Conservation (phyloP, 2,888 invertebrate genomes). For the Spicauda simplicius region DNA sequence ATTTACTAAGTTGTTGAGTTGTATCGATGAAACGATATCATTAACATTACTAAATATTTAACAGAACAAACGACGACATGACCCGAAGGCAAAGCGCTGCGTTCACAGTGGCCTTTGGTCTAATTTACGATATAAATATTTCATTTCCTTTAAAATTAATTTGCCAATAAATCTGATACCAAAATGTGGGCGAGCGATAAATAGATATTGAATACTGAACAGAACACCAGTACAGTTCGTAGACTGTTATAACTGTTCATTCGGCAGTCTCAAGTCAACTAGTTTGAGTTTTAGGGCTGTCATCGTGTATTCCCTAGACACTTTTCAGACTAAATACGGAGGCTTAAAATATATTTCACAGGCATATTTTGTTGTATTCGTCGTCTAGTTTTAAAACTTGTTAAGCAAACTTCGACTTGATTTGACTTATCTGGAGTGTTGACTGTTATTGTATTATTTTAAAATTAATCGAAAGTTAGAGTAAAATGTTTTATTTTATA, state of each 20-base stretch:
- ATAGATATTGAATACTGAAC: conserved; percentile 31
- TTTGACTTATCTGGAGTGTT: no score
- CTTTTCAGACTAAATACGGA: background rate
- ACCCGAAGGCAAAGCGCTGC: conserved; percentile 9
- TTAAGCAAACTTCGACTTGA: no score
- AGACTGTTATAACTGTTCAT: conserved; percentile 41
- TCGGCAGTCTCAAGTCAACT: conserved; percentile 49
- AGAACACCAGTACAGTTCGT: conserved; percentile 35
- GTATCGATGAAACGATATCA: conserved; percentile 16
- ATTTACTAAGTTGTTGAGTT: conserved; percentile 2
- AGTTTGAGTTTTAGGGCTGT: conserved; percentile 56
- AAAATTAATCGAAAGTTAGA: no score
- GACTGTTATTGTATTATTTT: no score
- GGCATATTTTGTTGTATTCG: no score
- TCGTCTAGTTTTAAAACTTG: no score
- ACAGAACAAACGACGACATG: conserved; percentile 22
- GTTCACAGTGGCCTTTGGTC: conserved; percentile 10
- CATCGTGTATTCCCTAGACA: background rate
- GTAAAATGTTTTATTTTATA: no score
- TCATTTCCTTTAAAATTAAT: conserved; percentile 28
- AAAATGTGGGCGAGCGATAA: conserved; percentile 12
- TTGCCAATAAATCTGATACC: conserved; percentile 25
- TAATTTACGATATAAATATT: conserved; percentile 25
- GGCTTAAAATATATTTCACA: no score
- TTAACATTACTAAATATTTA: conserved; percentile 20